Evolutionary conservation across 2,113 vertebrate species (phyloP), one percentile per base, ranked within the genome.

Genomic region (Aphelocoma coerulescens): DNA sequence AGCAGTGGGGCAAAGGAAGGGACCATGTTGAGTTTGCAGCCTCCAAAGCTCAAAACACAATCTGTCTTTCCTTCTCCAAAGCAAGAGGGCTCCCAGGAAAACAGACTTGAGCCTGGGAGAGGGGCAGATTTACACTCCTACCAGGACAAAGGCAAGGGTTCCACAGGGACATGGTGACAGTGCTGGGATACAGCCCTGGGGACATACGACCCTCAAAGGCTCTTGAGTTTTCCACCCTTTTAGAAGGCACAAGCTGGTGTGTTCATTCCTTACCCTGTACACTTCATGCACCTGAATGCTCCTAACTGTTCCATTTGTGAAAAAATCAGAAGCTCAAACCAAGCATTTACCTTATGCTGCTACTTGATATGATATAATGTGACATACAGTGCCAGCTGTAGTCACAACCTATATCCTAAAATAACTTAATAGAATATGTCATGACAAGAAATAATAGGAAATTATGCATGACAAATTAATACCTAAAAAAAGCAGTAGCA

Each of bases 371-470:
- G 80, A 96, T 92, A 22, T 21, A 87, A 92, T 2, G 3, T 72
- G 95, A 68, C 91, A 75, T 58, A 80, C 0, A 0, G 32, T 91
- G 79, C 80, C 82, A 88, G 81, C 67, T 88, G 77, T 78, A 93
- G 77, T 77, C 75, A 83, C 52, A 93, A 82, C 59, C 62, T 79
- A n/a, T 66, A 65, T 77, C 71, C 81, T 89, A 85, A 96, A 97
- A 93, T 84, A 96, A 74, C 85, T 90, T 89, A 89, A 89, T 82
- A 80, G 65, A 92, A 54, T 77, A 95, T 76, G 71, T 59, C 84
- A 83, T 88, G 71, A 91, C 85, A 93, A 96, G 55, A 96, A 95
- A 95, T 94, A 94, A 91, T 86, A 95, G 33, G 65, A 95, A 94
- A 89, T 76, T 37, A 91, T 86, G 85, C 92, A 91, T 81, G 80